Base-by-base conservation (phyloP, 2,797 vertebrate genomes). In the Gila robusta region DNA sequence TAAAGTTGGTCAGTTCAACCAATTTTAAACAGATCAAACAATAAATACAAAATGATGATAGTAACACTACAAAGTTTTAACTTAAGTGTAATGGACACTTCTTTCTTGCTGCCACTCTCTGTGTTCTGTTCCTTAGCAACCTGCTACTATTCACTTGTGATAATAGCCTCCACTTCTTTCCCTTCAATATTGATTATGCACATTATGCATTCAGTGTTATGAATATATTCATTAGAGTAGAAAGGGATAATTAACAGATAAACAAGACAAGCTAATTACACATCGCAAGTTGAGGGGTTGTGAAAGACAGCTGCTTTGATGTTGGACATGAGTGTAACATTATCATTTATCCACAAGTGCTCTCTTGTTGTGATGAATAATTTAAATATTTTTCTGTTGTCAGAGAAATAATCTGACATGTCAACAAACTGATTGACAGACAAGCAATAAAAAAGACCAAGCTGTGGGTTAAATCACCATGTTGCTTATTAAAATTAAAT, bases 51-150 rank as follows among this genome's bases (percentile, higher is more conserved):
- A 87, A 83, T 56, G 66, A 88, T 83, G 70, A 87, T 64, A 41
- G 47, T 35, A 62, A 66, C 82, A 47, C 72, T 82, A 79, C 79
- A 87, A 87, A 84, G 82, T 79, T 69, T 83, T 47, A 35, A 41
- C 85, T 86, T 86, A 85, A 86, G 81, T 91, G 90, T 89, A 82
- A 91, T 89, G 87, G 90, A 90, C 89, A 88, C 89, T 89, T 92
- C 90, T 89, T 89, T 87, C 81, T 79, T 59, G 90, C 89, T 54
- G 37, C 81, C 90, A 26, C 80, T 77, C 90, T 90, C 90, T 66
- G 82, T 88, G 79, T 92, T 91, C 94, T 90, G 96, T 96, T 95
- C 91, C 96, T 93, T 94, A 93, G 96, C 96, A 96, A 96, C 95
- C 77, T 86, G 91, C 93, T 92, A 88, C 89, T 91, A 92, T 94